Base-by-base conservation (phyloP, 2,888 invertebrate species). In the Plagodis dolabraria region DNA sequence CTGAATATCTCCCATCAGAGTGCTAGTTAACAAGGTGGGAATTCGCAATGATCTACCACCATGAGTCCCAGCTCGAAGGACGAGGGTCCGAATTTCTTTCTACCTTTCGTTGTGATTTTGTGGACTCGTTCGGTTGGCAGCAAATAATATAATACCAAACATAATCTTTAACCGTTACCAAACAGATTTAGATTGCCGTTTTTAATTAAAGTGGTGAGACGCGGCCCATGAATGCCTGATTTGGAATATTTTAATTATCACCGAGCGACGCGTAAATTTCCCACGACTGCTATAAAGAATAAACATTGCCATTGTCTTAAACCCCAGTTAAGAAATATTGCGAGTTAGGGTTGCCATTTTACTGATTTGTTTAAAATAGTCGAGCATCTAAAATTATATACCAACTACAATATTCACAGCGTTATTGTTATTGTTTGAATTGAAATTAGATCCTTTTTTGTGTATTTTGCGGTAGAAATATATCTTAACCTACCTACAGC, bases 271-370 rank as follows among this genome's bases (percentile, higher is more conserved):
- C 86, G 89, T 90, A 89, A 90, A 92, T 92, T 92, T 92, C 92
- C 92, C 92, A 92, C 92, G 91, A 85, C 92, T 92, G 80, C 87
- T 89, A 92, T 92, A 92, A 92, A 92, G 92, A 92, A 92, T 92
- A 92, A 91, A 92, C 91, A 89, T 85, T 73, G 82, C 80, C 85
- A 82, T 86, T 87, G 89, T 89, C 89, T 92, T 88, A 85, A 86
- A 77, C 84, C 84, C 79, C 79, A 82, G 54, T 38, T 45, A 87
- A 91, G 91, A 90, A 84, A 86, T 87, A 89, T 84, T 77, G 79
- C 69, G 63, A 47, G 7, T 5, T 65, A 92, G 90, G 92, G 92
- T 51, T 92, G 86, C 5, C 80, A 73, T 51, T 6, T 38, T 11
- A 45, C 0, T 22, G 22, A 22, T 22, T 22, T 22, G 22, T 4